phyloP scores from a whole-genome alignment of 2,113 vertebrate genomes.

The Monopterus albus region DNA sequence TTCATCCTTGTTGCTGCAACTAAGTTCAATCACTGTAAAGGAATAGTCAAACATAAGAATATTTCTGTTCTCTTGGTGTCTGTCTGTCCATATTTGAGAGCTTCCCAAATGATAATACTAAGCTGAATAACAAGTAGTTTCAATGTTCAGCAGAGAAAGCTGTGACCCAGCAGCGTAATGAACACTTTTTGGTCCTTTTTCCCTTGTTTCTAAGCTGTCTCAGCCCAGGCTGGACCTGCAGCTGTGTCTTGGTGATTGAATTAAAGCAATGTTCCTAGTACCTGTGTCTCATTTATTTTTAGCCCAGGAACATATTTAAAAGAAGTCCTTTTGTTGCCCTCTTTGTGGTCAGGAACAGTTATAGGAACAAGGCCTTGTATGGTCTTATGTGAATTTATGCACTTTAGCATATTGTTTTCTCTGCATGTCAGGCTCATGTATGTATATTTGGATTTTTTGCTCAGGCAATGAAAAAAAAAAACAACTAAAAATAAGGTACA shows the following conservation, averaged over 20 bases:
- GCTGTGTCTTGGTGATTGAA: slow-evolving; percentile 8
- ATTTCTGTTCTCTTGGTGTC: neutral
- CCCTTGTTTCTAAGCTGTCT: slow-evolving; percentile 2
- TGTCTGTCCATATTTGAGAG: neutral
- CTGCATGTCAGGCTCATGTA: neutral
- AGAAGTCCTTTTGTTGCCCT: neutral
- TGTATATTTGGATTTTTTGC: neutral
- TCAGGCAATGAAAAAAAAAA: neutral
- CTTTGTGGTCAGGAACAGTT: neutral
- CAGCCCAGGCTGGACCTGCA: slow-evolving; percentile 19
- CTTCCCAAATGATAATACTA: slow-evolving; percentile 1
- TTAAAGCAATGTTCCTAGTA: neutral
- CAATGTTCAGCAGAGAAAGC: neutral
- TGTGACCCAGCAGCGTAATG: slow-evolving; percentile 4
- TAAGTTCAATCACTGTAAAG: neutral
- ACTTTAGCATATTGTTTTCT: neutral
- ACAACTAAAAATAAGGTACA: slow-evolving; percentile 3
- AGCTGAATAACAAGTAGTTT: neutral
- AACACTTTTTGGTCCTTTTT: neutral
- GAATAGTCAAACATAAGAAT: neutral
- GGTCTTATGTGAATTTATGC: neutral
- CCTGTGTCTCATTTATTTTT: neutral
- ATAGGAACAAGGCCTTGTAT: neutral
- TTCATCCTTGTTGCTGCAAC: neutral
- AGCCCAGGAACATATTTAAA: neutral